Evolutionary conservation across 2,888 invertebrate species (phyloP).

Genomic region (Malacosoma neustria): DNA sequence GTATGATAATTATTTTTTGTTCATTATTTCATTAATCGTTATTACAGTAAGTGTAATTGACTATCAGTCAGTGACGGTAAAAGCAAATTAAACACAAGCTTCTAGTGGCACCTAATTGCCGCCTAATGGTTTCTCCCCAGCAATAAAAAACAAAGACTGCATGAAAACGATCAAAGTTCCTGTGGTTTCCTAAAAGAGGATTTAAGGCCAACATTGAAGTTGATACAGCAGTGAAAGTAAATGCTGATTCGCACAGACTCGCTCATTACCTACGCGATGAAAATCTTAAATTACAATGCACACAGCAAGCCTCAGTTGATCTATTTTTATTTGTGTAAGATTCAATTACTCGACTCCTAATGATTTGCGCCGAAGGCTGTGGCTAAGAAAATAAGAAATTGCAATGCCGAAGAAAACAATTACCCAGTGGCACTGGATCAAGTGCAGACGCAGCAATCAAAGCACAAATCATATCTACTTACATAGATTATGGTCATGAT

Average conservation of each 20-base stretch:
- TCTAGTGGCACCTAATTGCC: slow-evolving; percentile 23
- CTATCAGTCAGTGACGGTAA: slow-evolving; percentile 13
- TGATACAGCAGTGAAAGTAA: slow-evolving; percentile 61
- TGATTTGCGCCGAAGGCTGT: slow-evolving; percentile 36
- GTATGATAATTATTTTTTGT: too few species aligned
- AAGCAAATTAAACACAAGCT: slow-evolving; percentile 16
- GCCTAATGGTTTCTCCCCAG: slow-evolving; percentile 20
- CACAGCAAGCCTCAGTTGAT: slow-evolving; percentile 37
- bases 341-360: slow-evolving; percentile 58
- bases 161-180: slow-evolving; percentile 40
- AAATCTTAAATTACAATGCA: slow-evolving; percentile 63
- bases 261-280: slow-evolving; percentile 59
- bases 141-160: slow-evolving; percentile 31
- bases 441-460: slow-evolving; percentile 7
- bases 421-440: slow-evolving; percentile 6
- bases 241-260: slow-evolving; percentile 51
- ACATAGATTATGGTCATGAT: not conserved
- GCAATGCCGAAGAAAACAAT: slow-evolving; percentile 29
- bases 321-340: slow-evolving; percentile 59
- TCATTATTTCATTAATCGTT: not conserved
- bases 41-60: not conserved
- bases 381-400: slow-evolving; percentile 37
- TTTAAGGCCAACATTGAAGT: slow-evolving; percentile 53
- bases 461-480: slow-evolving; percentile 1
- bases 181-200: slow-evolving; percentile 57